Conservation (phyloP, 1,140 invertebrate genomes). For the Drosophila micromelanica region DNA sequence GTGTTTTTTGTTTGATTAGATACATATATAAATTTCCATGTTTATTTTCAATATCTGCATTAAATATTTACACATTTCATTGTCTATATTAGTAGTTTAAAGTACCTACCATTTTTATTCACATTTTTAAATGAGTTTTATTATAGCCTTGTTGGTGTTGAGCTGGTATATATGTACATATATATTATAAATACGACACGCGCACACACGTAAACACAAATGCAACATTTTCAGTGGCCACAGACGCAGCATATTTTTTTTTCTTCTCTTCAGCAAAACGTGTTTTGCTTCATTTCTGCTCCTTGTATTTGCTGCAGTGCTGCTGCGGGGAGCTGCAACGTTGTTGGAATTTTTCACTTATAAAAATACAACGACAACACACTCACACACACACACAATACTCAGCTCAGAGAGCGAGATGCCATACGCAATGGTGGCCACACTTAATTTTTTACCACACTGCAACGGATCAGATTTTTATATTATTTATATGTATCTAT, state of each 20-base stretch:
- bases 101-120: conserved; percentile 70
- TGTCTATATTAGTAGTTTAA: background rate
- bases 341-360: conserved; percentile 82
- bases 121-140: conserved; percentile 63
- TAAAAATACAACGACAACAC: conserved; percentile 69
- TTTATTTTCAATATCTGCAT: no score
- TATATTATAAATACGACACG: conserved; percentile 41
- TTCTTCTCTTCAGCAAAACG: conserved; percentile 60
- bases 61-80: no score
- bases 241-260: conserved; percentile 64
- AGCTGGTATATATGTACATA: conserved; percentile 30
- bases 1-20: no score
- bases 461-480: conserved; percentile 32
- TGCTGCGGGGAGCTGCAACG: conserved; percentile 52
- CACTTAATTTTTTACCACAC: conserved; percentile 50
- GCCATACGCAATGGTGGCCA: conserved; percentile 33
- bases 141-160: conserved; percentile 33
- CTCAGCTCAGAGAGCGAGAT: conserved; percentile 27
- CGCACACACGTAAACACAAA: conserved; percentile 53
- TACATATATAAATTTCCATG: no score
- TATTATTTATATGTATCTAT: conserved; percentile 3
- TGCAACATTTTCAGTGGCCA: conserved; percentile 54
- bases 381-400: conserved; percentile 22
- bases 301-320: conserved; percentile 66
- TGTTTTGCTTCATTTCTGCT: conserved; percentile 80